Base-by-base conservation (phyloP, 2,113 vertebrate genomes). In the Brachirus orientalis region DNA sequence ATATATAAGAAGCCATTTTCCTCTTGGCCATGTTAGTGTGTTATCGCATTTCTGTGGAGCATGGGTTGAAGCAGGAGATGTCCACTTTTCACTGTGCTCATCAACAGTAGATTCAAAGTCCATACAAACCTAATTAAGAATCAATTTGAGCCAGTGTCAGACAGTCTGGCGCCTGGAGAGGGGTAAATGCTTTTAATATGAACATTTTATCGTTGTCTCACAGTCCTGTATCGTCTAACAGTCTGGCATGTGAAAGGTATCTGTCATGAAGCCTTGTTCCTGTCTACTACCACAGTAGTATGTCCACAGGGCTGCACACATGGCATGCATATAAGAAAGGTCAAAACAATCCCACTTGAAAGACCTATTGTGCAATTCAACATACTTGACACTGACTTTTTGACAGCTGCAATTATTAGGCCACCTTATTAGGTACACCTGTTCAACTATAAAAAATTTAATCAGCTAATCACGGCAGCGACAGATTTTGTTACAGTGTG, bases 121-220 rank as follows among this genome's bases (percentile, higher is more conserved):
- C 91, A 93, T 93, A 86, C 91, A 93, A 93, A 93, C 89, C 86
- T 76, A 86, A 93, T 93, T 92, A 93, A 86, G 91, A 91, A 92
- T 92, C 91, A 93, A 93, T 93, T 91, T 93, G 83, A 90, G 90
- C 77, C 84, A 89, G 87, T 92, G 91, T 92, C 91, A 93, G 92
- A 92, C 92, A 86, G 91, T 71, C 92, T 91, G 92, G 92, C 91
- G 92, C 91, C 92, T 75, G 87, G 77, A 88, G 88, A 92, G 88
- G 89, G 83, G 82, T 91, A 89, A 90, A 91, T 88, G 90, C 91
- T 90, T 91, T 92, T 93, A 91, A 93, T 92, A 92, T 88, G 86
- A 90, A 88, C 89, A 88, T 92, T 92, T 90, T 89, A 92, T 87
- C 88, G 72, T 88, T 87, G 89, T 90, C 88, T 91, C 88, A 55